A percentile compares a stretch with the other conserved stretches of the same genome.
These are phyloP conservation scores for Pseudomugil tenellus DNA, from an alignment of 2,797 vertebrate species.

Conservation along the genomic window DNA sequence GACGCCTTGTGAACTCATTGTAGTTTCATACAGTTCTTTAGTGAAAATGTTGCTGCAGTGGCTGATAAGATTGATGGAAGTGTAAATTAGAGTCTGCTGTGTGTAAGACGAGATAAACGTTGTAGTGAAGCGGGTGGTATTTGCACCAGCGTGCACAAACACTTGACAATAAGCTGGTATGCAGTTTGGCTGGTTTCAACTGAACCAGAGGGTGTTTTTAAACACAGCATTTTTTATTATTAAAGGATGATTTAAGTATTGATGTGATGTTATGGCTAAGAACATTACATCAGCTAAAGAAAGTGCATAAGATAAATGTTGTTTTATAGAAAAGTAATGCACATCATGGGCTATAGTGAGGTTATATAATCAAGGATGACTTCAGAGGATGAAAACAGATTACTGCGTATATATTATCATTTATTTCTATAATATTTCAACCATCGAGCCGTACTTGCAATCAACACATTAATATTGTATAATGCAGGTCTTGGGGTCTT, in stretches of 20 bases:
- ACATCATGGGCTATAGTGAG: background rate
- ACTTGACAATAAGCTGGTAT: background rate
- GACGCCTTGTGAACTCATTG: background rate
- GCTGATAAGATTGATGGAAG: slow-evolving; percentile 27
- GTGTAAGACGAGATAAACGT: background rate
- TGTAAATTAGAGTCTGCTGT: background rate
- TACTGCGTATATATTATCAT: background rate
- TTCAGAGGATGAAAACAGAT: background rate
- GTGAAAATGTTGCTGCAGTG: background rate
- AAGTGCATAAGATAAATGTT: background rate
- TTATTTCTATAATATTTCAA: background rate
- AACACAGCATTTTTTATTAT: background rate
- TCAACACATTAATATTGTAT: too few species aligned
- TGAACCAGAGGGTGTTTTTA: background rate
- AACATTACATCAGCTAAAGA: background rate
- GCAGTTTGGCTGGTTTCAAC: slow-evolving; percentile 1
- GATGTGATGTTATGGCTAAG: background rate
- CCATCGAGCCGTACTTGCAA: background rate
- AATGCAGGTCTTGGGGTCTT: too few species aligned
- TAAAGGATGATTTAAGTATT: slow-evolving; percentile 1
- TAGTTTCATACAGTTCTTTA: background rate
- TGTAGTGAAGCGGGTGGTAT: slow-evolving; percentile 7
- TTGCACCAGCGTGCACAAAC: background rate
- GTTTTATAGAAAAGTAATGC: background rate
- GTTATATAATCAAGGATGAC: background rate